Conservation (phyloP, 2,113 vertebrate genomes). For the Oncorhynchus gorbuscha region DNA sequence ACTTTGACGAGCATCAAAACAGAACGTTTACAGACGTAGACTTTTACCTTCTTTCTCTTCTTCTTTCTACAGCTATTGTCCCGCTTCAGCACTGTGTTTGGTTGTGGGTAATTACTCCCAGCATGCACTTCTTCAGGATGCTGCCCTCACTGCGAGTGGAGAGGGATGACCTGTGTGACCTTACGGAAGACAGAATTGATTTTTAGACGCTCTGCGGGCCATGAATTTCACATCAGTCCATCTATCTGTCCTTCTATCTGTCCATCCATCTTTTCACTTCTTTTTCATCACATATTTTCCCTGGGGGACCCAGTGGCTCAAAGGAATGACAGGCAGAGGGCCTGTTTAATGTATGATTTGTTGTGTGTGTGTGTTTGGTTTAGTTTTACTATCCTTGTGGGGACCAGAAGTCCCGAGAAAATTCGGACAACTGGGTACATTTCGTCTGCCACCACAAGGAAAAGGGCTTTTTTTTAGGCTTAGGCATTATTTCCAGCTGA, state of each 20-base stretch:
- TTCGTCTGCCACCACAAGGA: too few relatives aligned
- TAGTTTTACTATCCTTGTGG: too few relatives aligned
- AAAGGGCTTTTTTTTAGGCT: too few relatives aligned
- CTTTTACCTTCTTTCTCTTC: too few relatives aligned
- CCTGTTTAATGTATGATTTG: not conserved
- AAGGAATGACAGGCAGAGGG: not conserved
- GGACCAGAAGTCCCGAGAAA: too few relatives aligned
- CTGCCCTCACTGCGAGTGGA: not conserved
- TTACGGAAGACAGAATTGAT: conserved; percentile 12
- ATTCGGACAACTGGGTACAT: too few relatives aligned
- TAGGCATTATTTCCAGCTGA: too few relatives aligned
- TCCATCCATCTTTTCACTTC: conserved; percentile 1
- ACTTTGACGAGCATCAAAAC: too few relatives aligned
- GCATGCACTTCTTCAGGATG: not conserved
- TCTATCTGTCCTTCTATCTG: conserved; percentile 9
- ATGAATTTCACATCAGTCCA: not conserved
- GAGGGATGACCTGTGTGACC: conserved; percentile 9
- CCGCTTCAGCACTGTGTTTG: not conserved
- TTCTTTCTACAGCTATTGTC: not conserved
- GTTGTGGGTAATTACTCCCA: not conserved
- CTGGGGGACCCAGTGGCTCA: not conserved
- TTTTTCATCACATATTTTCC: not conserved
- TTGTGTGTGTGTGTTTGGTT: not conserved
- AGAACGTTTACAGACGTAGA: too few relatives aligned
- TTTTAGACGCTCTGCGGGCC: not conserved